Evolutionary conservation across 2,113 vertebrate species (phyloP), one percentile per base, ranked within the genome.

Genomic region (Pomatorhinus ruficollis): DNA sequence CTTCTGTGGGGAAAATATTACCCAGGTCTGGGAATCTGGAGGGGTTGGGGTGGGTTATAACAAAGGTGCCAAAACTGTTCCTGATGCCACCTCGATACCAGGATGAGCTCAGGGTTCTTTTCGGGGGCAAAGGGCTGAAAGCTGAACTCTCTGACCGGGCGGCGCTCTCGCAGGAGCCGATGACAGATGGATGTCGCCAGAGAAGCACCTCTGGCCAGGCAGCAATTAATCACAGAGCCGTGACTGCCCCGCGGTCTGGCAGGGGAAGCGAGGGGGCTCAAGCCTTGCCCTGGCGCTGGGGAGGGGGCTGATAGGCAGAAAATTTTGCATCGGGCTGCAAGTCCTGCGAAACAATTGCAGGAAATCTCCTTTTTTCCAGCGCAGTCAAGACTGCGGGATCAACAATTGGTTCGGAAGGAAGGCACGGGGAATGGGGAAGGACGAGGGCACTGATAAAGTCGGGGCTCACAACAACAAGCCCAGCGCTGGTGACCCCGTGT

Each of bases 391-490:
- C 92, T 92, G 80, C 91, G 92, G 40, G 90, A 95, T 95, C 95
- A 96, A 97, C 98, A 97, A 97, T 95, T 61, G 57, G 95, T 97
- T 97, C 97, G 98, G 98, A 98, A 98, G 98, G 98, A 98, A 98
- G 97, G 96, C 97, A 64, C 19, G 74, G 93, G 37, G 95, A 90
- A 91, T 72, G 77, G 96, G 96, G 94, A 97, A 96, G 81, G 94
- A 7, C 85, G 23, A 60, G 94, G 60, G 93, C 82, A 47, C 49
- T 96, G 97, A 98, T 97, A 98, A 98, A 97, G 94, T 74, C 40
- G 77, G 70, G 44, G 35, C 77, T 80, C 83, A 21, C 79, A 80
- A 95, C 94, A 93, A 77, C 91, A 92, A 76, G 37, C 42, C 44
- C 35, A 4, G 89, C 3, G 4, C 74, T 9, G 52, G 6, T 78